Base-by-base conservation (phyloP, 2,797 vertebrate genomes). In the Luscinia megarhynchos region DNA sequence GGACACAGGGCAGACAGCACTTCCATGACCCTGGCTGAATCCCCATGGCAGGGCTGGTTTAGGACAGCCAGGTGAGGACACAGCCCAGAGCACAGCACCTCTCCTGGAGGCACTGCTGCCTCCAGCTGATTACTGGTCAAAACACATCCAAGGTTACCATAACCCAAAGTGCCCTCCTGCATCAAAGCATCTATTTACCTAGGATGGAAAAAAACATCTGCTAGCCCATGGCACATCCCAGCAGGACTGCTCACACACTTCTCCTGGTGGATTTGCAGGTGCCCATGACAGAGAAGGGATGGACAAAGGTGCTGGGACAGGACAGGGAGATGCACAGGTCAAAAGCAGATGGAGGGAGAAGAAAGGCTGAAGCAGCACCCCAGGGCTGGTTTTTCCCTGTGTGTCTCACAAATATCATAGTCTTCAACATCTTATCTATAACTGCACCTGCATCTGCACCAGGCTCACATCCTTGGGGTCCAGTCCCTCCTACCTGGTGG, bases 401-500 rank as follows among this genome's bases (percentile, higher is more conserved):
- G 2, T 36, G 18, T 43, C 40, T 84, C 38, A 50, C 27, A 90
- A 79, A 58, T 43, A 22, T n/a, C 24, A 75, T n/a, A 8, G 58
- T 23, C 30, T 81, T 66, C 51, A 67, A n/a, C 16, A 36, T 21
- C 13, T 58, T 57, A 72, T 17, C 29, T 53, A n/a, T 20, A 40
- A 12, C 10, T 55, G 16, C 20, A 69, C 40, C 27, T 4, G 0
- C 32, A 46, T 16, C 34, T 63, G 32, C 40, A 53, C 30, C 27
- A 36, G 63, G 26, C 18, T 72, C 27, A 45, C 24, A 29, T 11
- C 34, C 46, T 48, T 1, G 0, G 20, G 23, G 14, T 34, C 50
- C 69, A 30, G 46, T 12, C n/a, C 5, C 5, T 69, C 23, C 43
- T 46, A 6, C 2, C 2, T 2, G 2, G 17, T 23, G 30, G 3